Evolutionary conservation across 2,888 invertebrate genomes (phyloP).

Genomic region (Coelinius sp.): DNA sequence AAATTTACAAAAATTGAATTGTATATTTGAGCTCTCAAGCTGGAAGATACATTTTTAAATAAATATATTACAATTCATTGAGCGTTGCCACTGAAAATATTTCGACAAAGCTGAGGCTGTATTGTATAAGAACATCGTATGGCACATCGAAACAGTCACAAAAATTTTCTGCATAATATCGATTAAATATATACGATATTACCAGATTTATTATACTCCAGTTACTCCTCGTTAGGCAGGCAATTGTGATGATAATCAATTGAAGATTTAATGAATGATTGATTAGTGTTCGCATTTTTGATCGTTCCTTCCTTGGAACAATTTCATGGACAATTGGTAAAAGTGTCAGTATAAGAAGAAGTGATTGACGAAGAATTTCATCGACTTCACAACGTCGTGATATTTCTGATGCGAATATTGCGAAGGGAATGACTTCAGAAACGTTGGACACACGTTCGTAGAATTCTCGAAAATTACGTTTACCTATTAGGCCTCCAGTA

Average conservation of each 20-base stretch:
- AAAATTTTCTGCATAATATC: constrained; percentile 64
- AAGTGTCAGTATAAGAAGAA: constrained; percentile 57
- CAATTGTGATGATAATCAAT: constrained; percentile 50
- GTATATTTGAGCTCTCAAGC: constrained; percentile 17
- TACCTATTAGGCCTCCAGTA: constrained; percentile 50
- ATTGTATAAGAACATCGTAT: constrained; percentile 63
- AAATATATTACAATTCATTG: constrained; percentile 55
- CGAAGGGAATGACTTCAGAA: constrained; percentile 62
- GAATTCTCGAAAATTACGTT: constrained; percentile 59
- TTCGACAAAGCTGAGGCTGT: constrained; percentile 64
- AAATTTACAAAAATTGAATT: not conserved
- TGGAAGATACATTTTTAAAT: constrained; percentile 21
- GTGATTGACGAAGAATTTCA: constrained; percentile 54
- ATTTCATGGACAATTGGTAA: constrained; percentile 61
- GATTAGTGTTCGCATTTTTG: constrained; percentile 53
- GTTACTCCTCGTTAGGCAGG: constrained; percentile 57
- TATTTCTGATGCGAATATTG: constrained; percentile 64
- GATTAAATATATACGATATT: constrained; percentile 59
- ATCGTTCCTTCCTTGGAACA: constrained; percentile 55
- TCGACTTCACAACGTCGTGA: constrained; percentile 56
- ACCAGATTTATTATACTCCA: constrained; percentile 62
- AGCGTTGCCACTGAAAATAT: constrained; percentile 61
- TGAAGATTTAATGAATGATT: constrained; percentile 57
- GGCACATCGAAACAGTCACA: constrained; percentile 66
- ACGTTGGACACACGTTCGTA: constrained; percentile 63